Evolutionary conservation across 2,888 invertebrate genomes (phyloP).

Genomic region (Criorhina ranunculi): DNA sequence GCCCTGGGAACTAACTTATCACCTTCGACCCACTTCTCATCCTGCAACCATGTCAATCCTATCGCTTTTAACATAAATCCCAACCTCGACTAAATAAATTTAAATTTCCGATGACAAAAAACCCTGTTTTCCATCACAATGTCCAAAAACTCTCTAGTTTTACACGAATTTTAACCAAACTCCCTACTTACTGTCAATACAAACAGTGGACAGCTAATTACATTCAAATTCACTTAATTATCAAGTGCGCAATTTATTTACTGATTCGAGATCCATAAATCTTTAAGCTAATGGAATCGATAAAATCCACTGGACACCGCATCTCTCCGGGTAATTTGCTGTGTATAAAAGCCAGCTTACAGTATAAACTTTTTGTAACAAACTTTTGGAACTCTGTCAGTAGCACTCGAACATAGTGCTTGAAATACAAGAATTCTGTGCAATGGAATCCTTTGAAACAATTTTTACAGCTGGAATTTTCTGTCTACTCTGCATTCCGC

Average conservation of each 20-base stretch:
- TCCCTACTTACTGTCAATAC: not conserved
- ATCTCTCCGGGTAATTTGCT: conserved; percentile 20
- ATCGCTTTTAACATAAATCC: too few relatives aligned
- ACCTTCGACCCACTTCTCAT: too few relatives aligned
- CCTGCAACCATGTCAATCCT: too few relatives aligned
- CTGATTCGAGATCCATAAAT: conserved; percentile 51
- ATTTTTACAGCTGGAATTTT: conserved; percentile 23
- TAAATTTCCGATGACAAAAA: too few relatives aligned
- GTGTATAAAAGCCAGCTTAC: conserved; percentile 43
- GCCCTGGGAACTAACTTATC: too few relatives aligned
- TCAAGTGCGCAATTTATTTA: conserved; percentile 48
- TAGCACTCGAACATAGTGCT: not conserved
- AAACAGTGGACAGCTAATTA: conserved; percentile 49
- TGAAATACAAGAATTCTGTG: too few relatives aligned
- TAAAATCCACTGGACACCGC: conserved; percentile 30
- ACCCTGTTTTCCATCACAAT: too few relatives aligned
- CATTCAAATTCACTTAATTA: conserved; percentile 16
- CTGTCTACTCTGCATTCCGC: conserved; percentile 32
- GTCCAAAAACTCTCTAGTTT: too few relatives aligned
- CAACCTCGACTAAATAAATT: too few relatives aligned
- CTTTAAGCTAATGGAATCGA: conserved; percentile 55
- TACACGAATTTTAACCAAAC: not conserved
- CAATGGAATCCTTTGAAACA: conserved; percentile 30
- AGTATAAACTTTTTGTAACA: conserved; percentile 4
- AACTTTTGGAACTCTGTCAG: conserved; percentile 49